A percentile compares a stretch with the other conserved stretches of the same genome.
Evolutionary conservation across 2,113 vertebrate genomes (phyloP).

Genomic region (Rhabdornis inornatus): DNA sequence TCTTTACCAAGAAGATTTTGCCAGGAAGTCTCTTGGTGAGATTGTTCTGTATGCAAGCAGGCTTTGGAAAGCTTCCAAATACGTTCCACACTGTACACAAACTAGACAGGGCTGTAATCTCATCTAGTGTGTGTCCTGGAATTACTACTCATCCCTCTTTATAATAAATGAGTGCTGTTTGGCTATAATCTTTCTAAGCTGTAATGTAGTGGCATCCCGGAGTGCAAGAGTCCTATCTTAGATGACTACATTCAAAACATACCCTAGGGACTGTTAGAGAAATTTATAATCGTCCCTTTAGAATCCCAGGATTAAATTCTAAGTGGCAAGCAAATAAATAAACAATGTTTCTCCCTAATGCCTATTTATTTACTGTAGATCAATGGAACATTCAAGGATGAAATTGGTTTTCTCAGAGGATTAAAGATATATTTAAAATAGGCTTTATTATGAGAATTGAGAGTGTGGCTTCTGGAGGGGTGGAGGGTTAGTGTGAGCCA

Average conservation of each 20-base stretch:
- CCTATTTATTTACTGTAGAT: slow-evolving; percentile 49
- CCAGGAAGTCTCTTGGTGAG: not conserved
- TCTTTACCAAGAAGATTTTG: not conserved
- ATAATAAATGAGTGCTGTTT: slow-evolving; percentile 34
- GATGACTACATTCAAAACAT: slow-evolving; percentile 18
- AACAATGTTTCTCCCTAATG: slow-evolving; percentile 52
- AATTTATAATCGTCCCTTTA: slow-evolving; percentile 52
- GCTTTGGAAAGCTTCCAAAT: not conserved
- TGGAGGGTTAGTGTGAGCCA: not conserved
- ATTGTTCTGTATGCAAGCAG: not conserved
- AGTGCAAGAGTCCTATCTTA: slow-evolving; percentile 18
- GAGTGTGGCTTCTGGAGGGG: not conserved
- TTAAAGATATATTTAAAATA: slow-evolving; percentile 54
- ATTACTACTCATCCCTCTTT: not conserved
- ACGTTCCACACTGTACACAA: not conserved
- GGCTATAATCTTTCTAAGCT: slow-evolving; percentile 24
- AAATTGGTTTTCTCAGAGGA: slow-evolving; percentile 54
- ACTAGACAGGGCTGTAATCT: not conserved
- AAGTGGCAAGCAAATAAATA: slow-evolving; percentile 57
- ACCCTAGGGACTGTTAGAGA: slow-evolving; percentile 33
- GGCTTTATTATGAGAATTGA: slow-evolving; percentile 23
- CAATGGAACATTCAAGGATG: slow-evolving; percentile 58
- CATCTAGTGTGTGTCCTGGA: not conserved
- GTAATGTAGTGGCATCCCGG: not conserved
- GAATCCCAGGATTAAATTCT: slow-evolving; percentile 42